A percentile compares a stretch with the other conserved stretches of the same genome.
These are phyloP conservation scores for Rotaria socialis DNA, from an alignment of 2,888 invertebrate genomes.

Conservation along the genomic window DNA sequence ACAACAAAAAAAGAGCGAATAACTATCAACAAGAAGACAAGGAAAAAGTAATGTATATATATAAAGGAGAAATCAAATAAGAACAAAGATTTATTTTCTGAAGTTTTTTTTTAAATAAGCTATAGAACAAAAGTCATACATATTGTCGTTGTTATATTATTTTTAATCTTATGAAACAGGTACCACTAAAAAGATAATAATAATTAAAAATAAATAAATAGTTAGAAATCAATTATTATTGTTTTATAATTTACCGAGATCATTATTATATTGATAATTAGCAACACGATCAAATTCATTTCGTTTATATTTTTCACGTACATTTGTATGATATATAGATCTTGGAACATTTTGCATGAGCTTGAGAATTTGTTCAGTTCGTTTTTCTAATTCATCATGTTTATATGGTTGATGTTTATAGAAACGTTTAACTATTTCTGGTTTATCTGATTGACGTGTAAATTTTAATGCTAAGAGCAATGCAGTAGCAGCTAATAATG, in stretches of 20 bases:
- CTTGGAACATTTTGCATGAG: neutral
- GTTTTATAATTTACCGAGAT: neutral
- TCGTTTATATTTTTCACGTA: conserved; percentile 27
- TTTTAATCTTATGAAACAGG: neutral
- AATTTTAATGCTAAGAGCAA: conserved; percentile 25
- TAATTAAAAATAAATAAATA: neutral
- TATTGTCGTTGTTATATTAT: neutral
- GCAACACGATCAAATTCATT: conserved; percentile 12
- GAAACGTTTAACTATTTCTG: neutral
- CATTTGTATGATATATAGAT: neutral
- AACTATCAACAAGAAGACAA: neutral
- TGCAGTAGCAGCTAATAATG: neutral
- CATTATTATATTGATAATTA: neutral
- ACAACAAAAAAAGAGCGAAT: neutral
- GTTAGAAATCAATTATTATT: neutral
- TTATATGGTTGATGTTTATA: conserved; percentile 31
- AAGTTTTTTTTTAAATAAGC: too few species aligned
- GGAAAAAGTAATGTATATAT: neutral
- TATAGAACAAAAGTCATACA: too few species aligned
- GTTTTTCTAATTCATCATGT: neutral
- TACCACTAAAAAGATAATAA: neutral
- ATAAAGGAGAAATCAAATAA: neutral
- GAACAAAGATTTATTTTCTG: too few species aligned
- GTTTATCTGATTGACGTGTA: neutral
- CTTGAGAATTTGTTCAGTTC: neutral